Conservation (phyloP, 2,797 vertebrate species). For the Pangasius larnaudii region DNA sequence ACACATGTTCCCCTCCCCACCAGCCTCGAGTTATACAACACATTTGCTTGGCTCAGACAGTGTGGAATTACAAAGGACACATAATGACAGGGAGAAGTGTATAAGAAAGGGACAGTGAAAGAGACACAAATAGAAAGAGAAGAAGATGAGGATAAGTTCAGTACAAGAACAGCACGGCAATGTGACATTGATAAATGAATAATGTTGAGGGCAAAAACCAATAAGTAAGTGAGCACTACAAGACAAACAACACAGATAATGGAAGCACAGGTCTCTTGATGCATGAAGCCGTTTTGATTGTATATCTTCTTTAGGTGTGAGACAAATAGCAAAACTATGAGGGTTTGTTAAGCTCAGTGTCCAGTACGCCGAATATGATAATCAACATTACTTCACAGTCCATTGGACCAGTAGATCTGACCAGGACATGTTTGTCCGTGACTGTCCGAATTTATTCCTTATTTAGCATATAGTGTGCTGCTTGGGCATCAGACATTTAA, state of each 20-base stretch:
- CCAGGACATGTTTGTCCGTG: neutral
- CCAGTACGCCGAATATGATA: neutral
- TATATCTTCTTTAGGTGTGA: neutral
- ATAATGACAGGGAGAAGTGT: conserved; percentile 40
- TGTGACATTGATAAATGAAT: conserved; percentile 44
- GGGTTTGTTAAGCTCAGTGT: neutral
- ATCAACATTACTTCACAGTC: neutral
- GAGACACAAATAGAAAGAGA: conserved; percentile 48
- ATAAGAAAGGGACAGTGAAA: conserved; percentile 55
- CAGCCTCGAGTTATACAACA: conserved; percentile 65
- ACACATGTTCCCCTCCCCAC: conserved; percentile 30
- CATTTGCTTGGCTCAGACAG: conserved; percentile 66
- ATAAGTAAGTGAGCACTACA: conserved; percentile 6
- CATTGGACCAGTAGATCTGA: neutral
- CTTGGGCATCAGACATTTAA: neutral
- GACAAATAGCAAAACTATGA: neutral
- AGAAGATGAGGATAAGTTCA: conserved; percentile 39
- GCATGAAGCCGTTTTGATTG: neutral
- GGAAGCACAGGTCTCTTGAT: neutral
- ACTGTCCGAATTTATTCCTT: neutral
- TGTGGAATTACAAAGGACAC: conserved; percentile 63
- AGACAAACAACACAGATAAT: neutral
- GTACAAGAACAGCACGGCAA: conserved; percentile 12
- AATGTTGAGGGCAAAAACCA: conserved; percentile 29
- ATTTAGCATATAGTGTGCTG: too few species aligned